A percentile compares a stretch with the other conserved stretches of the same genome.
phyloP scores from a whole-genome alignment of 37 sponge, comb jelly and placozoan species.

The Mnemiopsis leidyi region DNA sequence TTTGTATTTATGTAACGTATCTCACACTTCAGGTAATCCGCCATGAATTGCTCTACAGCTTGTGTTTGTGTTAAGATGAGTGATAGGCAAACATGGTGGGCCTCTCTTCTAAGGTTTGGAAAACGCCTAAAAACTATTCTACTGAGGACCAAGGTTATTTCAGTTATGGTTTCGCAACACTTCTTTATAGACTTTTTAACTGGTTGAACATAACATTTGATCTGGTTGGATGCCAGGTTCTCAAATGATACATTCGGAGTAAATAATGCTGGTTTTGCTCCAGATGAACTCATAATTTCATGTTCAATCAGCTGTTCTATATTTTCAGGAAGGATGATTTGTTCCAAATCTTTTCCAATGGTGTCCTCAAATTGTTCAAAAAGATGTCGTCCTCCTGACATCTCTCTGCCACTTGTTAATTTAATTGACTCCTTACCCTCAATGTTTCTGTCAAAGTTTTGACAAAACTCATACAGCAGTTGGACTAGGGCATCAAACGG shows the following conservation, averaged over 20 bases:
- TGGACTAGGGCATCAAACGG: neutral
- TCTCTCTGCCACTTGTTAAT: neutral
- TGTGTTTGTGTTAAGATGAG: neutral
- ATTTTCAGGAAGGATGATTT: neutral
- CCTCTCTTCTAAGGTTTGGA: constrained; percentile 1
- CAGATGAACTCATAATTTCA: neutral
- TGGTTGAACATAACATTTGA: neutral
- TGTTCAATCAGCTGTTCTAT: neutral
- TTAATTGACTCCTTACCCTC: neutral
- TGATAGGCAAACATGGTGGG: neutral
- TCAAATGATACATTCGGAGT: constrained; percentile 9
- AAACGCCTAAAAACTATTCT: neutral
- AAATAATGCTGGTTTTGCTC: constrained; percentile 6
- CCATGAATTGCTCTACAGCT: neutral
- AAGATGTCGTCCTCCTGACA: neutral
- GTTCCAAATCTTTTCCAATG: neutral
- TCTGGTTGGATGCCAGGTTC: neutral
- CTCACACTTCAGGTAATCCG: constrained; percentile 24
- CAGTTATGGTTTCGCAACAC: neutral
- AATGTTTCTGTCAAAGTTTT: neutral
- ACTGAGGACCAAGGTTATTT: neutral
- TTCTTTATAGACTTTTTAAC: constrained; percentile 2
- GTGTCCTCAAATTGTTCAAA: neutral
- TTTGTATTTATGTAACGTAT: constrained; percentile 7
- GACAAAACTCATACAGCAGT: neutral